phyloP scores from a whole-genome alignment of 1,140 invertebrate genomes.

The Nasonia vitripennis region DNA sequence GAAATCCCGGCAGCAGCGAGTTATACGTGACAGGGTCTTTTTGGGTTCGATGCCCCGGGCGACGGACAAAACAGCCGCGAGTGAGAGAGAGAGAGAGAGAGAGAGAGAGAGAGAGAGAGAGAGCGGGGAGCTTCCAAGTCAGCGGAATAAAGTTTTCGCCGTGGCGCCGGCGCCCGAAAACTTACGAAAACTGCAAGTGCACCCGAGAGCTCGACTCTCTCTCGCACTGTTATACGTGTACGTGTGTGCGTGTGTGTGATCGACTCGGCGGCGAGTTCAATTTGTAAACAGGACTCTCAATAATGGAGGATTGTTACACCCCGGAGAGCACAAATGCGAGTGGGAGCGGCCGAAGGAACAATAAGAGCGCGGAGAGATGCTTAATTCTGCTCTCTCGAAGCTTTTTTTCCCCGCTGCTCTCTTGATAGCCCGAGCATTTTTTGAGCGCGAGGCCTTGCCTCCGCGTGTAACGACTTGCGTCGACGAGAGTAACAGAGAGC shows the following conservation, averaged over 20 bases:
- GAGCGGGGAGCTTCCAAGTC: conserved; percentile 54
- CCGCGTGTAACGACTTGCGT: no score
- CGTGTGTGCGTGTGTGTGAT: conserved; percentile 21
- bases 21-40: conserved; percentile 42
- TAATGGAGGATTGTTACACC: conserved; percentile 59
- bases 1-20: neutral
- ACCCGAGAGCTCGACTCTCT: neutral
- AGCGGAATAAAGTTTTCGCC: conserved; percentile 61
- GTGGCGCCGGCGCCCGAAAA: conserved; percentile 53
- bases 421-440: no score
- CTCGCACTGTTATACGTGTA: neutral
- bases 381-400: no score
- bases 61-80: conserved; percentile 59
- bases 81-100: neutral
- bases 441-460: neutral
- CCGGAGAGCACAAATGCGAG: neutral
- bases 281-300: conserved; percentile 66
- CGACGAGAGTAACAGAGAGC: neutral
- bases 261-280: conserved; percentile 55
- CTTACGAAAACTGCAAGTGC: conserved; percentile 55
- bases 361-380: no score
- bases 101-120: neutral
- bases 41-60: conserved; percentile 57
- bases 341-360: neutral
- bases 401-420: no score